Evolutionary conservation across 1,140 invertebrate species (phyloP).

Genomic region (Grapholita molesta): DNA sequence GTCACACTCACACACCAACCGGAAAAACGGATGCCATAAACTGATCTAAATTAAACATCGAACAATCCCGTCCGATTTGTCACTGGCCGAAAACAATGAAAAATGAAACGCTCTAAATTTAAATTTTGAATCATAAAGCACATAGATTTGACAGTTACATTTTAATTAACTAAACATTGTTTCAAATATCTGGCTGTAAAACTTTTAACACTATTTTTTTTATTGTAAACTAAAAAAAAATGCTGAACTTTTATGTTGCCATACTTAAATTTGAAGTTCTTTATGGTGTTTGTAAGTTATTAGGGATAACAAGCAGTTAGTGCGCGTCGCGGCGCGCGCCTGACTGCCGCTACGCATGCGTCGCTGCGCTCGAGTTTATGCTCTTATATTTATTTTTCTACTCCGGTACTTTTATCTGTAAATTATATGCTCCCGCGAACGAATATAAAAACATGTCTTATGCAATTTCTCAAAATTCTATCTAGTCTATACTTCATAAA

Average conservation of each 20-base stretch:
- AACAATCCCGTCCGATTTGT: not conserved
- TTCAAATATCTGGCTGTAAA: not conserved
- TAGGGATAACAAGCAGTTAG: slow-evolving; percentile 2
- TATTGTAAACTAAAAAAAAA: not conserved
- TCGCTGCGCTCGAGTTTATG: slow-evolving; percentile 48
- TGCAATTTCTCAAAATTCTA: too few species aligned
- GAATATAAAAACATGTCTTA: too few species aligned
- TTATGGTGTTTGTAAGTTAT: not conserved
- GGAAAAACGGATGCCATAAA: slow-evolving; percentile 3
- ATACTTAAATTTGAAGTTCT: slow-evolving; percentile 7
- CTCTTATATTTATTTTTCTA: slow-evolving; percentile 68
- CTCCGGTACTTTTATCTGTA: too few species aligned
- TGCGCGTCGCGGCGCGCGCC: slow-evolving; percentile 42
- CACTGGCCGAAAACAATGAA: not conserved
- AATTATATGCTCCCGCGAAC: too few species aligned
- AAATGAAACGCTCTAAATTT: not conserved
- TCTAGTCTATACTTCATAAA: too few species aligned
- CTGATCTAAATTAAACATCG: not conserved
- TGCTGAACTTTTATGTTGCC: not conserved
- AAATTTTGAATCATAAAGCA: too few species aligned
- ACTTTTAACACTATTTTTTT: not conserved
- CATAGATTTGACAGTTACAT: too few species aligned
- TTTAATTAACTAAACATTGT: too few species aligned
- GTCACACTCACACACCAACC: not conserved
- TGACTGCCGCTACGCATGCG: slow-evolving; percentile 44